Base-by-base conservation (phyloP, 2,888 invertebrate species). In the Pyrocoelia pectoralis region DNA sequence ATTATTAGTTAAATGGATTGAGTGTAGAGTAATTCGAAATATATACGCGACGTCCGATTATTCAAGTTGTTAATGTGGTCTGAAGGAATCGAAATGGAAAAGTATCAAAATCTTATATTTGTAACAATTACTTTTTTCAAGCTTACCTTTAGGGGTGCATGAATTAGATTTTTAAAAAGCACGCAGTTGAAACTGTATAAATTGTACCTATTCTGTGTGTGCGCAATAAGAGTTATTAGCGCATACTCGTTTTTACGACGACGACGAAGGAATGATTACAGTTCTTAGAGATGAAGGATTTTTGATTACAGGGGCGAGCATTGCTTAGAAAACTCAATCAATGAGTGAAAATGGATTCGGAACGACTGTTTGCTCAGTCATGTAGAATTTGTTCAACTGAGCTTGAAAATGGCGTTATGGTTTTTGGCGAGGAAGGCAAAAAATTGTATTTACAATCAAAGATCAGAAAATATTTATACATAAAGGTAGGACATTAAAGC, bases 331-430 rank as follows among this genome's bases (percentile, higher is more conserved):
- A 67, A 56, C 52, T 59, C 49, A 64, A 65, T 72, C 69, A 66
- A 74, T 74, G 74, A 68, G 70, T 69, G 69, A 77, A 76, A 76
- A 77, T 77, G 77, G 77, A 76, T 71, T 71, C 72, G 66, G 74
- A 74, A 66, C 58, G 69, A 52, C 56, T 72, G 56, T 58, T 61
- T 55, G 56, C 63, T 46, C 68, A 69, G 50, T 68, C 84, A 76
- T 90, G 90, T 78, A 85, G 90, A 68, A 85, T 90, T 70, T 90
- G 90, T 81, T 86, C 86, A 66, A 83, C 84, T 70, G 85, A 86
- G 74, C 84, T 84, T 72, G 84, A 85, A 74, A 84, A 85, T 70
- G 86, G 87, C 56, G 82, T 89, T 71, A 84, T 85, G 83, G 84
- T 89, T 80, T 89, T 88, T 76, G 86, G 88, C 73, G 85, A 86